Evolutionary conservation across 2,888 invertebrate genomes (phyloP), one percentile per base, ranked within the genome.

Genomic region (Syritta pipiens): DNA sequence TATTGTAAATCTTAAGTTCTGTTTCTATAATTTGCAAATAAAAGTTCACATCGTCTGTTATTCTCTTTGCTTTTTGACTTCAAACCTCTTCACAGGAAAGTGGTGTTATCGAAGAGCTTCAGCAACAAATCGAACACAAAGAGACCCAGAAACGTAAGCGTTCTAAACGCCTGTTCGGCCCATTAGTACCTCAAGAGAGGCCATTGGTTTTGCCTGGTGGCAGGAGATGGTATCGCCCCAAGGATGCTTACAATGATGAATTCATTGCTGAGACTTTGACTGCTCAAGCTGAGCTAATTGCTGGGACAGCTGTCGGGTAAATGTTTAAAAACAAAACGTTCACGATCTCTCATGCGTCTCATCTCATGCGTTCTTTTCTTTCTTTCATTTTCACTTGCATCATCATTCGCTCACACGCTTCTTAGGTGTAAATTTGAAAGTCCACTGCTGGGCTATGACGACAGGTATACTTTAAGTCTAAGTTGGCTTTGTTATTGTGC

Each of bases 161-260:
- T 2, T 87, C 89, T 69, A 89, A 88, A 74, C 86, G 87, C 51
- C 89, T 89, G 69, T 92, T 92, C 81, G 92, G 92, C 0, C 91
- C 92, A 1, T 86, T 91, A 9, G 90, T 90, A 81, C 94, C 94
- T 1, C 91, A 92, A 83, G 92, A 92, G 83, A 90, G 94, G 65
- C 94, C 95, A 4, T 89, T 95, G 40, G 92, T 94, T 55, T 90
- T 95, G 55, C 94, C 95, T 7, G 94, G 95, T 19, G 95, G 95
- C 4, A 90, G 94, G 35, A 92, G 92, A 85, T 95, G 95, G 95
- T 91, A 92, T 84, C 92, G 94, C 49, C 95, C 97, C 2, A 93
- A 95, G 85, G 96, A 96, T 85, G 94, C 96, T 40, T 97, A 95
- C 91, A 94, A 96, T 81, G 96, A 97, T 83, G 94, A 95, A 84